Base-by-base conservation (phyloP, 2,797 vertebrate genomes). In the Poecilia picta region DNA sequence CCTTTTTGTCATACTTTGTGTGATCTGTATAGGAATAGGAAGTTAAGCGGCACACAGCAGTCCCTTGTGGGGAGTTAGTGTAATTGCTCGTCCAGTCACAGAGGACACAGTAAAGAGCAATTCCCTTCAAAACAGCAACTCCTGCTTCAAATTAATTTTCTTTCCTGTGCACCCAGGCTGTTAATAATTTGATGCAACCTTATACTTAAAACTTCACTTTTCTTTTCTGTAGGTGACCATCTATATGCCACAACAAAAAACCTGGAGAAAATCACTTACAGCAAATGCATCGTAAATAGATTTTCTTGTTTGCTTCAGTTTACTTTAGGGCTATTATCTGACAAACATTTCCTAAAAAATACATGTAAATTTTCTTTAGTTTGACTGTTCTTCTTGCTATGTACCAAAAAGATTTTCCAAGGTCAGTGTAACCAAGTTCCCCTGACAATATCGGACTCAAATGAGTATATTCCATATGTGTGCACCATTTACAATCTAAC, bases 51-150 rank as follows among this genome's bases (percentile, higher is more conserved):
- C 83, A 86, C 83, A 90, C 89, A 89, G 92, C 91, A 91, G 91
- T 93, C 92, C 91, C 94, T 92, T 91, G 92, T 93, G 94, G 93
- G 89, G 51, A 57, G 83, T 89, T 80, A 75, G 76, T 81, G 92
- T 92, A 93, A 94, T 89, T 93, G 89, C 90, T 88, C 88, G 78
- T 82, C 64, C 72, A 25, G 70, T 85, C 88, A 87, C 28, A 33
- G 92, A 85, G 91, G 80, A 68, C 31, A 43, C 46, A 51, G 74
- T 73, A 81, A 83, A 73, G 78, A 79, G 73, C 39, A 73, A 86
- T 51, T 68, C 11, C n/a, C 41, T 45, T 77, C 72, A 57, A 80
- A 84, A 87, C 83, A 83, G 73, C 81, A 81, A 64, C 75, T 70
- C 64, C 49, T 74, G 70, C 49, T 66, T 82, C 72, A 46, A 78